These are phyloP conservation scores for Rhingia rostrata DNA, from an alignment of 2,888 invertebrate species.

Conservation along the genomic window DNA sequence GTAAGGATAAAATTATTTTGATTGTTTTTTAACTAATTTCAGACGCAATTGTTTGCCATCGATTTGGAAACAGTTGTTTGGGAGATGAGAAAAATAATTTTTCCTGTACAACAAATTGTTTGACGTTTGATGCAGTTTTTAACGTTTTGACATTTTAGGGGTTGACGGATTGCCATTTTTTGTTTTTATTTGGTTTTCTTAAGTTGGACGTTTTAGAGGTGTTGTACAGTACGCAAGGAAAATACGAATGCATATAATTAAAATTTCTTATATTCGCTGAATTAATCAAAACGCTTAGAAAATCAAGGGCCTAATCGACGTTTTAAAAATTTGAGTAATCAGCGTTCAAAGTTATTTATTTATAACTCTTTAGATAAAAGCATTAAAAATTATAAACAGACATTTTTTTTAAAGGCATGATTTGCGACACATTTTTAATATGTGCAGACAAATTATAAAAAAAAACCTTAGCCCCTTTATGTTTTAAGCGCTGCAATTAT, in stretches of 20 bases:
- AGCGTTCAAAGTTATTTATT: no score
- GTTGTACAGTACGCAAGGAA: neutral
- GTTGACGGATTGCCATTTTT: slow-evolving; percentile 6
- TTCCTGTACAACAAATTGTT: slow-evolving; percentile 61
- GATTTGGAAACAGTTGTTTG: slow-evolving; percentile 41
- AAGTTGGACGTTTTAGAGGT: fast-evolving
- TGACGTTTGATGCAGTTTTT: slow-evolving; percentile 25
- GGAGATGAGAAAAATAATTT: slow-evolving; percentile 43
- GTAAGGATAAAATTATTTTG: neutral
- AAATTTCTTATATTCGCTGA: no score
- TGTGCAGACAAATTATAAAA: no score
- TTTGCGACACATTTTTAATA: no score
- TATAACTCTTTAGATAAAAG: no score
- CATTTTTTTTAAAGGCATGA: no score
- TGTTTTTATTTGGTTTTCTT: neutral
- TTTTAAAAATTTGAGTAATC: no score
- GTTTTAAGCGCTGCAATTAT: no score
- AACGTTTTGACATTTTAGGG: slow-evolving; percentile 10
- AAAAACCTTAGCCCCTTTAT: no score
- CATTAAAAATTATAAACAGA: no score
- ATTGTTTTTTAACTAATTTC: slow-evolving; percentile 8
- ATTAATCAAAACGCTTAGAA: no score
- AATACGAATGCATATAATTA: neutral
- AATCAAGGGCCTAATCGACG: no score
- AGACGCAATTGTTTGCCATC: slow-evolving; percentile 17